phyloP scores from a whole-genome alignment of 2,113 vertebrate species.

The Progne subis region DNA sequence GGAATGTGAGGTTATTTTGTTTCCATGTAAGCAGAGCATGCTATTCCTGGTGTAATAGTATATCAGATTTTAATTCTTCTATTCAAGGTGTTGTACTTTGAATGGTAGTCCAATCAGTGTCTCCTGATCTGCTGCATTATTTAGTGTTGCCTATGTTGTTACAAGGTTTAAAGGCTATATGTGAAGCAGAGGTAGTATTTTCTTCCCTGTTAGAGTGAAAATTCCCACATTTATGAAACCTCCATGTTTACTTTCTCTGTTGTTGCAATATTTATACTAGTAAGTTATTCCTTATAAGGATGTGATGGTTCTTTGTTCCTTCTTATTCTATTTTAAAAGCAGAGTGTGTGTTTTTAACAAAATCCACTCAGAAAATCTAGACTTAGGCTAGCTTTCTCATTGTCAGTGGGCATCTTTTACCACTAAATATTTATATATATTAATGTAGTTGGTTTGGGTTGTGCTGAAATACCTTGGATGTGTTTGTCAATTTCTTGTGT shows the following conservation, averaged over 20 bases:
- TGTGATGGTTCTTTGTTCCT: background rate
- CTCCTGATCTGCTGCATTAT: constrained; percentile 15
- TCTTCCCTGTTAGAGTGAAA: background rate
- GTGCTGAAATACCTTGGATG: background rate
- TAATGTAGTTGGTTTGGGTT: background rate
- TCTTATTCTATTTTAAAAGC: background rate
- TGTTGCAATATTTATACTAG: background rate
- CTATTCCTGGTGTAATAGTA: background rate
- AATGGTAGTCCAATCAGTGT: background rate
- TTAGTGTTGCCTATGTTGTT: background rate
- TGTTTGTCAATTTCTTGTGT: background rate
- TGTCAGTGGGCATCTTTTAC: background rate
- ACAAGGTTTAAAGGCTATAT: background rate
- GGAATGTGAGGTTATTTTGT: background rate
- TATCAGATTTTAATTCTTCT: background rate
- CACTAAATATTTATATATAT: background rate
- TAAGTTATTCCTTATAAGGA: background rate
- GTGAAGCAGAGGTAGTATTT: background rate
- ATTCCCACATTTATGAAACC: background rate
- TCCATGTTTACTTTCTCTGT: background rate
- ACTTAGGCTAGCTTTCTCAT: background rate
- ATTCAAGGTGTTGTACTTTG: background rate
- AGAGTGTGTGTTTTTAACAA: background rate
- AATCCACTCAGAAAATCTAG: background rate
- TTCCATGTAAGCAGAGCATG: background rate